Percentiles rank a stretch among this genome's conserved stretches.
Conservation (phyloP, 2,888 invertebrate genomes). For the Lithophane ornitopus region DNA sequence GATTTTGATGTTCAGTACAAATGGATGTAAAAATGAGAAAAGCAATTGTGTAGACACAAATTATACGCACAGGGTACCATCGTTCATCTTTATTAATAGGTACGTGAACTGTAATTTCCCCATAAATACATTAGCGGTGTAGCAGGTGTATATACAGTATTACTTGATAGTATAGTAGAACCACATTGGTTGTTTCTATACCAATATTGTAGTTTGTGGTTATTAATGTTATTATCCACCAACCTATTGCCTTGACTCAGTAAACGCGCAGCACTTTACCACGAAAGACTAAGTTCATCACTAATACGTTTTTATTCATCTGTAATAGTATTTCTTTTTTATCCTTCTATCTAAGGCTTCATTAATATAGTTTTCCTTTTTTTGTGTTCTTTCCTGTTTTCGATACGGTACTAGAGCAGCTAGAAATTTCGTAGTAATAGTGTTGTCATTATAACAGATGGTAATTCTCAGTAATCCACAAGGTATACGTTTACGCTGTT, state of each 20-base stretch:
- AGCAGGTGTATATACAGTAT: background rate
- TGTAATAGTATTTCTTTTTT: background rate
- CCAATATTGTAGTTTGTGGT: background rate
- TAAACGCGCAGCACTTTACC: background rate
- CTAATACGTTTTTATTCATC: background rate
- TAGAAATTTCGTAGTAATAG: conserved; percentile 23
- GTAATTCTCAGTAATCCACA: conserved; percentile 44
- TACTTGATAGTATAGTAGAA: conserved; percentile 11
- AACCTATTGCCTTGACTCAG: background rate
- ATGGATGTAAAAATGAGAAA: background rate
- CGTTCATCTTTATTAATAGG: background rate
- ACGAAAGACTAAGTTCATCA: background rate
- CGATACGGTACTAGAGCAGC: background rate
- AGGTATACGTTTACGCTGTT: conserved; percentile 36
- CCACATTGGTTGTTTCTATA: background rate
- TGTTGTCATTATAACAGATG: conserved; percentile 28
- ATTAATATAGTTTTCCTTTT: background rate
- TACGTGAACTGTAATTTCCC: background rate
- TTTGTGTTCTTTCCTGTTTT: background rate
- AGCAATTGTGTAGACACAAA: background rate
- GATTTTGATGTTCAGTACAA: background rate
- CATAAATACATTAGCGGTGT: background rate
- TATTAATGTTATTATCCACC: conserved; percentile 5
- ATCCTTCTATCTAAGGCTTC: background rate
- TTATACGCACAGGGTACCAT: background rate